Base-by-base conservation (phyloP, 2,113 vertebrate genomes). In the Proterorhinus semilunaris region DNA sequence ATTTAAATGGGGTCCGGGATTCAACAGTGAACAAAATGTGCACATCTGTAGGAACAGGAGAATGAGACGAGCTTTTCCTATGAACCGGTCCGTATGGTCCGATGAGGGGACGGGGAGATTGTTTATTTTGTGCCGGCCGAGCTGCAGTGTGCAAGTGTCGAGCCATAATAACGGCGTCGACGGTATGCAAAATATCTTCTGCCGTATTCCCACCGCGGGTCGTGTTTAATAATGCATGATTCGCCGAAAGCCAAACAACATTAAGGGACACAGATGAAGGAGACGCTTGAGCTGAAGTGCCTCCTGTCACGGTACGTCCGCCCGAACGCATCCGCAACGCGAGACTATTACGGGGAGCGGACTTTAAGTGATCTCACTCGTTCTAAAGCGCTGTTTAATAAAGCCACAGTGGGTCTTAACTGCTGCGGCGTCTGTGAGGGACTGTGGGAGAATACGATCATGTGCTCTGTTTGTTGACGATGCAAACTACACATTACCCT, bases 401-500 rank as follows among this genome's bases (percentile, higher is more conserved):
- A 27, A 70, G 55, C 15, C 47, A 68, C 69, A 64, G 48, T 54
- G 27, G 27, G 27, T 36, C 84, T 74, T 68, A 12, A 27, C 43
- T 66, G 69, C 9, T 49, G 57, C 66, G 58, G 65, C 71, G 53
- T 71, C 59, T 45, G 59, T 84, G 86, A 88, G 81, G 80, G 64
- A 27, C 17, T 36, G 27, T 36, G 27, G 27, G 27, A 36, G 27
- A 36, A 36, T 4, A 27, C 3, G 27, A 36, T 36, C 27, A 36
- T 36, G 27, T 5, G 27, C 27, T 36, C 3, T 36, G 27, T 36
- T 36, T 5, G 27, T 36, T 36, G 27, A 36, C 2, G 27, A 36
- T 5, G 91, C 68, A 77, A 78, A 87, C 83, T 77, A 59, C 70
- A 79, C 76, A 83, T 82, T 84, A 83, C 61, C 68, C 62, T 69